Conservation (phyloP, 2,888 invertebrate genomes). For the Enchytraeus crypticus region DNA sequence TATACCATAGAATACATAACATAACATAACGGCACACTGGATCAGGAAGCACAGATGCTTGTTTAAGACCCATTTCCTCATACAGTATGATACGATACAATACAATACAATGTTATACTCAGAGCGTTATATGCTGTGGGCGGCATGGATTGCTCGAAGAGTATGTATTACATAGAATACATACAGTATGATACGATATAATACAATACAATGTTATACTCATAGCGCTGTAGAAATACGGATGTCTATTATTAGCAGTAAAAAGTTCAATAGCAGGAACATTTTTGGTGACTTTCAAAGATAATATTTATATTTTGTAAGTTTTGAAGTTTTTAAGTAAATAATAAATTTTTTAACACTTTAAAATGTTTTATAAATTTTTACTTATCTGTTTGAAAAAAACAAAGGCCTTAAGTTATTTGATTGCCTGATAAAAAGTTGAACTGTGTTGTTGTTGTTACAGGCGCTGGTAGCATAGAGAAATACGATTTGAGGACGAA, state of each 20-base stretch:
- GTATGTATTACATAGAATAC: too few relatives aligned
- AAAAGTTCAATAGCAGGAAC: too few relatives aligned
- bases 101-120: conserved; percentile 82
- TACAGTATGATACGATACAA: too few relatives aligned
- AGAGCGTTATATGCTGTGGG: conserved; percentile 78
- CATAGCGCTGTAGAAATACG: conserved; percentile 71
- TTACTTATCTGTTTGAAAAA: background rate
- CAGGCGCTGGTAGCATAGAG: conserved; percentile 80
- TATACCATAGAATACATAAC: too few relatives aligned
- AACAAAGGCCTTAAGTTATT: background rate
- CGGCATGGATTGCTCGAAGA: conserved; percentile 84
- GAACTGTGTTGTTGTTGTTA: background rate
- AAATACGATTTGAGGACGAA: conserved; percentile 75
- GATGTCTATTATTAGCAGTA: too few relatives aligned
- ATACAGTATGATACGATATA: too few relatives aligned
- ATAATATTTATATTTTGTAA: too few relatives aligned
- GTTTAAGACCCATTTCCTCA: too few relatives aligned
- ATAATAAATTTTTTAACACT: background rate
- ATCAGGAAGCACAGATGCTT: too few relatives aligned
- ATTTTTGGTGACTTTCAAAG: too few relatives aligned
- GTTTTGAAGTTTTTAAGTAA: background rate
- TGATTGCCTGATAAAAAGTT: background rate
- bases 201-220: conserved; percentile 87
- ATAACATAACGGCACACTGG: too few relatives aligned
- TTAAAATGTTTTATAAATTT: background rate